Conservation (phyloP, 2,797 vertebrate species). For the Eulemur coronatus region DNA sequence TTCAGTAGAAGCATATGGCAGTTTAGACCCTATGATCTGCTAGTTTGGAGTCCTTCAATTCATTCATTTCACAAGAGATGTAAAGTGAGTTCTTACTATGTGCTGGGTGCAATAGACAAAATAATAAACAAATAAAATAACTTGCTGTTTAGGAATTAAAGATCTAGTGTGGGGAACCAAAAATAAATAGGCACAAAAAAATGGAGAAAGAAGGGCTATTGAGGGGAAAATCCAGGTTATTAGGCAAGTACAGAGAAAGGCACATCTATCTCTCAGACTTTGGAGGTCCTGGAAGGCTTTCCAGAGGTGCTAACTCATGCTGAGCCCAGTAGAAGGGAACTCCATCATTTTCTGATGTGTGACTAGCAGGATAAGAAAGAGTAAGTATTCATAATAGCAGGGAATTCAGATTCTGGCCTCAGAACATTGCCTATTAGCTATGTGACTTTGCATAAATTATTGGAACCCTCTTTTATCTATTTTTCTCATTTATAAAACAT, state of each 20-base stretch:
- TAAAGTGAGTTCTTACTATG: neutral
- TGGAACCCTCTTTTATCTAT: neutral
- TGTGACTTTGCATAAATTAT: neutral
- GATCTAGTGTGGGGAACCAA: neutral
- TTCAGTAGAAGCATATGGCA: neutral
- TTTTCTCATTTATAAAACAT: neutral
- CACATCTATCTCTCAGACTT: neutral
- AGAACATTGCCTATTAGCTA: neutral
- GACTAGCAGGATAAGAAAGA: neutral
- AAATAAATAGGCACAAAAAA: neutral
- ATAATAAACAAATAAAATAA: neutral
- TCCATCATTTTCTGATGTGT: neutral
- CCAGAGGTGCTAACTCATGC: neutral
- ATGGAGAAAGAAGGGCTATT: neutral
- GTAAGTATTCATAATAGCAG: too few relatives aligned
- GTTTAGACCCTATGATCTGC: neutral
- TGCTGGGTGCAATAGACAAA: neutral
- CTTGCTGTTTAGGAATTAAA: neutral
- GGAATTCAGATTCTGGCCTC: neutral
- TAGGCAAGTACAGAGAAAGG: neutral
- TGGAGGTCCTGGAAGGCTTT: neutral
- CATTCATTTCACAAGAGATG: neutral
- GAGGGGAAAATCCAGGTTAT: neutral
- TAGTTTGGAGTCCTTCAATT: neutral
- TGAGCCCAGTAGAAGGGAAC: neutral